Percentiles rank a stretch among this genome's conserved stretches.
Evolutionary conservation across 2,888 invertebrate genomes (phyloP).

Genomic region (Cephus spinipes): DNA sequence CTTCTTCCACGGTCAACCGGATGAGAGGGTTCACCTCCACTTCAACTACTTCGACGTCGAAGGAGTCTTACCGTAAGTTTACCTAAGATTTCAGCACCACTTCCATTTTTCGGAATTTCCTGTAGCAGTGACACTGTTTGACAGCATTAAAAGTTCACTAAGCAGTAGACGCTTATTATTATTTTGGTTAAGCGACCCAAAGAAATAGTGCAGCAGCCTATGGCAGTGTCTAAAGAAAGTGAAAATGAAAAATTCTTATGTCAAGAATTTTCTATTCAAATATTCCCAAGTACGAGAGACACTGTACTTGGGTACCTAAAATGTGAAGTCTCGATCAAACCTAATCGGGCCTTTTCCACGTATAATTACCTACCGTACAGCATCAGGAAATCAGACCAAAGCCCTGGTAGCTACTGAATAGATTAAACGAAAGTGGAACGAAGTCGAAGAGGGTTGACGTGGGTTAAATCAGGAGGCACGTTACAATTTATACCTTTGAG

Average conservation of each 20-base stretch:
- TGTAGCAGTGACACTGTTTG: neutral
- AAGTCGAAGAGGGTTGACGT: neutral
- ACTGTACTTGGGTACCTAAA: neutral
- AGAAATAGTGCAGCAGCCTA: too few relatives aligned
- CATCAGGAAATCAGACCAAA: neutral
- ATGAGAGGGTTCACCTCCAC: conserved; percentile 84
- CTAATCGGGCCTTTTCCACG: neutral
- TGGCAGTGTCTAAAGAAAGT: too few relatives aligned
- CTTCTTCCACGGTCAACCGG: conserved; percentile 85
- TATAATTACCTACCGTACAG: neutral
- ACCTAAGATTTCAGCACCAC: neutral
- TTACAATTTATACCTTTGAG: neutral
- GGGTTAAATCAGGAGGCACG: neutral
- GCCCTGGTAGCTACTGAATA: neutral
- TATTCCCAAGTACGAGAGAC: too few relatives aligned
- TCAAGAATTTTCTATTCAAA: too few relatives aligned
- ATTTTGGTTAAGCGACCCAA: too few relatives aligned
- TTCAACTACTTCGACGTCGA: conserved; percentile 95
- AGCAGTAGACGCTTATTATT: too few relatives aligned
- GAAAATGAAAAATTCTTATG: too few relatives aligned
- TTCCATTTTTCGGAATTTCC: neutral
- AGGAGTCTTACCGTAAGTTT: conserved; percentile 91
- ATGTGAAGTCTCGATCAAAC: neutral
- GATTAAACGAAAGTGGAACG: neutral
- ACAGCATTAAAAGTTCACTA: neutral